Conservation (phyloP, 2,797 vertebrate genomes). For the Delichon dasypus region DNA sequence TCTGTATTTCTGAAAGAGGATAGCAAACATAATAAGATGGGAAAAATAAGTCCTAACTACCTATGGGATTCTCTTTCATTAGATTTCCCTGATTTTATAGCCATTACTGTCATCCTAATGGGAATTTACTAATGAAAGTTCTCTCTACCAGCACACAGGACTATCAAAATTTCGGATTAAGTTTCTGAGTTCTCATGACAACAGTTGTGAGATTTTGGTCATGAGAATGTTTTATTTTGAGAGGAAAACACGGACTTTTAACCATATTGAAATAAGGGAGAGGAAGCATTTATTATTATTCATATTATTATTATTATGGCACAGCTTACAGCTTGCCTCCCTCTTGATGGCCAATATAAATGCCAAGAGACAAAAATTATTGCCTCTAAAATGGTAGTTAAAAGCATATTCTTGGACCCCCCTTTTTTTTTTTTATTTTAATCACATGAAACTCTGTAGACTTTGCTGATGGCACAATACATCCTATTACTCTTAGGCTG, state of each 20-base stretch:
- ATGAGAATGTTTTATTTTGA: slow-evolving; percentile 24
- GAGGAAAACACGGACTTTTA: slow-evolving; percentile 33
- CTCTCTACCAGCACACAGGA: background rate
- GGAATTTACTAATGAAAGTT: slow-evolving; percentile 52
- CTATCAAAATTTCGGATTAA: slow-evolving; percentile 46
- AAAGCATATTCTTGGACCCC: slow-evolving; percentile 69
- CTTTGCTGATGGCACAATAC: slow-evolving; percentile 75
- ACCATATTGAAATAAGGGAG: slow-evolving; percentile 15
- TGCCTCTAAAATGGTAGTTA: slow-evolving; percentile 75
- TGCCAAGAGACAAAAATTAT: slow-evolving; percentile 74
- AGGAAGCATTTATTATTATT: slow-evolving; percentile 65
- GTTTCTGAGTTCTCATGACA: slow-evolving; percentile 49
- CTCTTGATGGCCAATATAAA: slow-evolving; percentile 70
- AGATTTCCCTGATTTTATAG: slow-evolving; percentile 37
- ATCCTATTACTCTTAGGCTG: slow-evolving; percentile 75
- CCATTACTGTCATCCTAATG: slow-evolving; percentile 33
- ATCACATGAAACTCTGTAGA: slow-evolving; percentile 74
- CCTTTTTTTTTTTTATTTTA: slow-evolving; percentile 72
- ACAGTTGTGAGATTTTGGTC: slow-evolving; percentile 1
- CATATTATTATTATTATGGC: slow-evolving; percentile 66
- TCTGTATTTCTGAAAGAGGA: slow-evolving; percentile 22
- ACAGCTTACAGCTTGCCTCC: slow-evolving; percentile 57
- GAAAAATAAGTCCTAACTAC: slow-evolving; percentile 45
- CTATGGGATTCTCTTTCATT: slow-evolving; percentile 48
- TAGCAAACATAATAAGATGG: background rate